Evolutionary conservation across 2,888 invertebrate species (phyloP).

Genomic region (Eupithecia vulgata): DNA sequence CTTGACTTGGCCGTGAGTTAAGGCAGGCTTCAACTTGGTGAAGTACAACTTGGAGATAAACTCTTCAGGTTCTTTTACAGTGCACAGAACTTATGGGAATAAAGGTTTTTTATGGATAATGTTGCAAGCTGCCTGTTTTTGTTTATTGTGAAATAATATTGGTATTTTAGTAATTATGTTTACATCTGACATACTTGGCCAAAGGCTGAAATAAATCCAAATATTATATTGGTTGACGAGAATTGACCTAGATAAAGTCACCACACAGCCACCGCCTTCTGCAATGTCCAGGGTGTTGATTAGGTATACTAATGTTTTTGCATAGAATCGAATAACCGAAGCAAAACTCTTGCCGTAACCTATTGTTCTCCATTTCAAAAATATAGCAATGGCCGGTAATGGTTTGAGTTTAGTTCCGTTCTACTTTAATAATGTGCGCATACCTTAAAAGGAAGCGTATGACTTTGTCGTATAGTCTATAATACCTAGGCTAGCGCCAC

Average conservation of each 20-base stretch:
- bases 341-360: not conserved
- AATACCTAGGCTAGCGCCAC: too few species aligned
- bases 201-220: not conserved
- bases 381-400: not conserved
- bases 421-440: not conserved
- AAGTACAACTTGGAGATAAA: too few species aligned
- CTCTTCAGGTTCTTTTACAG: not conserved
- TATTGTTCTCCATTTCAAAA: not conserved
- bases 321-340: not conserved
- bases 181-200: not conserved
- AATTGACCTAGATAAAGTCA: not conserved
- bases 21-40: too few species aligned
- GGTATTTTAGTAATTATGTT: not conserved
- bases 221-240: not conserved
- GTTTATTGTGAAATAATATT: constrained; percentile 1
- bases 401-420: not conserved
- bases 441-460: too few species aligned
- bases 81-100: not conserved
- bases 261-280: not conserved
- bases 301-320: not conserved
- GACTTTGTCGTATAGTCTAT: too few species aligned
- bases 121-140: not conserved
- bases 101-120: not conserved
- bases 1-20: too few species aligned
- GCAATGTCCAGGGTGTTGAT: not conserved